phyloP scores from a whole-genome alignment of 2,797 vertebrate species.

The Brachyrhaphis roseni region DNA sequence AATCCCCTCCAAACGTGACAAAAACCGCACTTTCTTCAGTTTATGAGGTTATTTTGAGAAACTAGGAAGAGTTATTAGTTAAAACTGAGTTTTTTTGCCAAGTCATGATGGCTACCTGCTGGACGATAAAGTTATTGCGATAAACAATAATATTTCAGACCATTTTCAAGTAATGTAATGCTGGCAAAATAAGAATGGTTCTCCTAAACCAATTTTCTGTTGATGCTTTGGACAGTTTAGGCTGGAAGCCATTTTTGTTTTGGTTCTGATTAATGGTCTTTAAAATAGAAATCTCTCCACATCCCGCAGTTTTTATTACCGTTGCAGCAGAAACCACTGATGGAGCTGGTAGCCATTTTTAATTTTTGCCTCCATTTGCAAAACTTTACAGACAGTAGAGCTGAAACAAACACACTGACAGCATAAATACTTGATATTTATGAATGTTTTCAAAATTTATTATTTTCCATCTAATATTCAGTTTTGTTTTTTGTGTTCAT shows the following conservation, averaged over 20 bases:
- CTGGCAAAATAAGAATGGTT: too few relatives aligned
- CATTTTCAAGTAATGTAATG: too few relatives aligned
- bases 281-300: not conserved
- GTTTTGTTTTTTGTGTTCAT: not conserved
- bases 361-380: not conserved
- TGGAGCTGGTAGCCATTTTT: not conserved
- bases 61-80: not conserved
- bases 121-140: too few relatives aligned
- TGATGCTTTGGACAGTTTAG: too few relatives aligned
- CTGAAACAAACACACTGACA: not conserved
- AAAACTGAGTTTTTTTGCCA: too few relatives aligned
- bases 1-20: not conserved
- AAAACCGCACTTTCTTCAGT: not conserved
- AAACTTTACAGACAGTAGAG: not conserved
- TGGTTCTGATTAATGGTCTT: not conserved
- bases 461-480: not conserved
- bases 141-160: too few relatives aligned
- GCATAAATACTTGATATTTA: not conserved
- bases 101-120: too few relatives aligned
- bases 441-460: not conserved
- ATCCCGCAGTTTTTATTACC: not conserved
- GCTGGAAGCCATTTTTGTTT: too few relatives aligned
- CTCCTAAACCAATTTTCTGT: too few relatives aligned
- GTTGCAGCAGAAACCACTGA: not conserved
- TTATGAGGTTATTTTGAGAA: not conserved